A percentile compares a stretch with the other conserved stretches of the same genome.
Evolutionary conservation across 2,888 invertebrate species (phyloP).

Genomic region (Eledone cirrhosa): DNA sequence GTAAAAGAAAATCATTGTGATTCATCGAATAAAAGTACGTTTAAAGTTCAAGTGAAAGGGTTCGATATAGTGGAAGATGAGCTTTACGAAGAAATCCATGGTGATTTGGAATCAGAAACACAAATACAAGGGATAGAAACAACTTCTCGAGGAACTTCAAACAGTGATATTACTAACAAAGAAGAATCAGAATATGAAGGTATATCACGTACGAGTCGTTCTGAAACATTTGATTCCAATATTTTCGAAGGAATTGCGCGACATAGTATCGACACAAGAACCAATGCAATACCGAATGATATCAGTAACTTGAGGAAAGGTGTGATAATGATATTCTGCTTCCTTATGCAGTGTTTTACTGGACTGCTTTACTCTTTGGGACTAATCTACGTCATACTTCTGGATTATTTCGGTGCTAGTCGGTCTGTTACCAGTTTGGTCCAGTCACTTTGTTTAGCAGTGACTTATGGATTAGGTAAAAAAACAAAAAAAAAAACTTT

Average conservation of each 20-base stretch:
- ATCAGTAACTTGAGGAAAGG: background rate
- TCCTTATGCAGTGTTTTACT: background rate
- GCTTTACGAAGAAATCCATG: too few species aligned
- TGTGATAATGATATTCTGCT: background rate
- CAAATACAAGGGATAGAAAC: too few species aligned
- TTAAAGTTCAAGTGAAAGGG: too few species aligned
- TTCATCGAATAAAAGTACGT: too few species aligned
- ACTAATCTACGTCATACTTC: conserved; percentile 1
- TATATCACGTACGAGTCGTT: too few species aligned
- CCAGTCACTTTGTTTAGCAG: background rate
- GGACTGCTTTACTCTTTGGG: background rate
- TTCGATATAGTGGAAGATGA: too few species aligned
- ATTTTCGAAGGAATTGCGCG: background rate
- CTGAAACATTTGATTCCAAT: too few species aligned
- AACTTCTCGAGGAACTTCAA: too few species aligned
- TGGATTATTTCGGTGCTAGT: background rate
- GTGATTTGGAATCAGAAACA: too few species aligned
- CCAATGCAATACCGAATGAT: background rate
- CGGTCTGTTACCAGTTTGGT: conserved; percentile 17
- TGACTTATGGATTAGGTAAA: conserved; percentile 11
- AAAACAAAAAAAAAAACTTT: background rate
- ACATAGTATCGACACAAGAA: background rate
- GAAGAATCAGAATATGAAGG: too few species aligned
- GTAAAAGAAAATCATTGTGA: too few species aligned
- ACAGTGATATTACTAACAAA: too few species aligned